Evolutionary conservation across 35 echinoderm and acorn worm genomes (phyloP).

Genomic region (Ptychodera flava): DNA sequence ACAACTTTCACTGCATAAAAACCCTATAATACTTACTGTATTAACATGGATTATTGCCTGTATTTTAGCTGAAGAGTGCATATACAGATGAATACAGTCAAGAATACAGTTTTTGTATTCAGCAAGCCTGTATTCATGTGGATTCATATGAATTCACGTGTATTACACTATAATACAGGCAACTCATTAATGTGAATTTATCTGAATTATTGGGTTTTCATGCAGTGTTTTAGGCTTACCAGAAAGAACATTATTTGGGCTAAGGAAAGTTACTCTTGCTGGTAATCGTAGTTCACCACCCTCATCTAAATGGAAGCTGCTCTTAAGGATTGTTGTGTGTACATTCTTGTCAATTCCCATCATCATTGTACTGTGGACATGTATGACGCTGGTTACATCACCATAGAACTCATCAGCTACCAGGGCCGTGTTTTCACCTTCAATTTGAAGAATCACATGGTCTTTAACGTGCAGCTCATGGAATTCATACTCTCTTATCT

Average conservation of each 20-base stretch:
- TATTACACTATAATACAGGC: too few relatives aligned
- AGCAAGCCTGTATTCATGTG: too few relatives aligned
- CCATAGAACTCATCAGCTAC: slow-evolving; percentile 14
- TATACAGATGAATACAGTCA: too few relatives aligned
- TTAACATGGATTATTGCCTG: too few relatives aligned
- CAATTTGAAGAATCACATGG: slow-evolving; percentile 37
- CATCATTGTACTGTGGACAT: slow-evolving; percentile 67
- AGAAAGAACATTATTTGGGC: slow-evolving; percentile 58
- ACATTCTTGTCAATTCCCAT: slow-evolving; percentile 44
- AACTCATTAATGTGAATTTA: too few relatives aligned
- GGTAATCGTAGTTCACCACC: slow-evolving; percentile 74
- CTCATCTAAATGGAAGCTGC: slow-evolving; percentile 58
- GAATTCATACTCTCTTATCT: slow-evolving; percentile 41
- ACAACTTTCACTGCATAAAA: too few relatives aligned
- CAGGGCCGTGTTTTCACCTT: slow-evolving; percentile 35
- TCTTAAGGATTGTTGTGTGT: slow-evolving; percentile 26
- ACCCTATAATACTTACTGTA: too few relatives aligned
- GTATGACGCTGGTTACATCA: slow-evolving; percentile 39
- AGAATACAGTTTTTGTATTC: too few relatives aligned
- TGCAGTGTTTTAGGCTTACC: too few relatives aligned
- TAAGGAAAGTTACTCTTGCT: slow-evolving; percentile 50
- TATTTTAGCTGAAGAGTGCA: too few relatives aligned
- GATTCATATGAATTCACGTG: too few relatives aligned
- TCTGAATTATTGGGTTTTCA: too few relatives aligned
- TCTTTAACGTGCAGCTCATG: slow-evolving; percentile 55